Percentiles rank a stretch among this genome's conserved stretches.
These are phyloP conservation scores for Allolobophora icterica DNA, from an alignment of 2,888 invertebrate genomes.

Conservation along the genomic window DNA sequence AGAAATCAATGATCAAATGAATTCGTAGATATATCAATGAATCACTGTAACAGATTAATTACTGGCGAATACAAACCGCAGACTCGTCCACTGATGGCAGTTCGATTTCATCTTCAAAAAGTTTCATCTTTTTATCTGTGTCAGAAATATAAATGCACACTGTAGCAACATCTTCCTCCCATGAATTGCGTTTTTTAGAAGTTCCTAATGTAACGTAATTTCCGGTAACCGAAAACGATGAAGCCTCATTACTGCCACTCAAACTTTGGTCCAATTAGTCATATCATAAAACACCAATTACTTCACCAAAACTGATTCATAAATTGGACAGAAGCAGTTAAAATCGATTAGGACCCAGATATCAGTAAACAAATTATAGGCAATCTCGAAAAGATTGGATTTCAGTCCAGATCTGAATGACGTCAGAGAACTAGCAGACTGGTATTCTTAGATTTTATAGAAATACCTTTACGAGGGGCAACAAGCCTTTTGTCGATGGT, in stretches of 20 bases:
- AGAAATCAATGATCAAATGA: not conserved
- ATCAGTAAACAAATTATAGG: not conserved
- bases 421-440: not conserved
- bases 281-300: not conserved
- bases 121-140: constrained; percentile 17
- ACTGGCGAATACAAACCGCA: not conserved
- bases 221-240: not conserved
- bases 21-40: not conserved
- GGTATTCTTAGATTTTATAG: not conserved
- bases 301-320: not conserved
- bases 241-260: not conserved
- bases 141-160: not conserved
- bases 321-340: not conserved
- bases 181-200: not conserved
- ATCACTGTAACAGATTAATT: not conserved
- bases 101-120: not conserved
- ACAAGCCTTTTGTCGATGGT: not conserved
- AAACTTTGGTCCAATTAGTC: not conserved
- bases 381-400: not conserved
- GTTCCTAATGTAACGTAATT: not conserved
- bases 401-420: not conserved
- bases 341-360: not conserved
- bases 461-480: not conserved
- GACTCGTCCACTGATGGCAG: not conserved
- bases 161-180: not conserved